Conservation (phyloP, 37 sponge, comb jelly and placozoan species). For the Chondrosia reniformis region DNA sequence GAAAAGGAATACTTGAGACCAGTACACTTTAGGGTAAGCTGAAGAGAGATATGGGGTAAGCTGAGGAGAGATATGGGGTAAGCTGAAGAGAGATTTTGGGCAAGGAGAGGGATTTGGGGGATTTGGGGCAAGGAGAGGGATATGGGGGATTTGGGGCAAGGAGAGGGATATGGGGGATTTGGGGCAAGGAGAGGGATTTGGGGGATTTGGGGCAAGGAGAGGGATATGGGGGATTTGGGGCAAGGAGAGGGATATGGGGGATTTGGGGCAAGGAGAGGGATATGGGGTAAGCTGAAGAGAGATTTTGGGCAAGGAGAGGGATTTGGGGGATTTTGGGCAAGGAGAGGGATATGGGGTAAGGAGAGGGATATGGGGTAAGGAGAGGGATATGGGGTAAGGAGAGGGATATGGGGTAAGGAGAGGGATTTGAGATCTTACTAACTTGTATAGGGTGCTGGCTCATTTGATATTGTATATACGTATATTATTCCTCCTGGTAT, state of each 20-base stretch:
- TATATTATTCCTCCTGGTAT: background rate
- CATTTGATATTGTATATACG: background rate
- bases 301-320: background rate
- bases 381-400: background rate
- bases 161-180: background rate
- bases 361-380: background rate
- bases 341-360: background rate
- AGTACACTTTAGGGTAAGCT: conserved; percentile 10
- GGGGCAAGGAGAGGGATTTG: background rate
- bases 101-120: background rate
- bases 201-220: background rate
- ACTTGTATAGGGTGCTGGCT: background rate
- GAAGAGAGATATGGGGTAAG: background rate
- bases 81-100: background rate
- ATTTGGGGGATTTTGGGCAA: background rate
- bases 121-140: background rate
- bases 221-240: background rate
- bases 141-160: background rate
- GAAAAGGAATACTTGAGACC: conserved; percentile 38
- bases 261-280: background rate
- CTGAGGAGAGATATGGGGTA: background rate
- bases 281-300: background rate
- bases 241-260: background rate
- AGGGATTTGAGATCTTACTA: background rate
- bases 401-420: background rate